Evolutionary conservation across 2,113 vertebrate species (phyloP), one percentile per base, ranked within the genome.

Genomic region (Nycticorax nycticorax): DNA sequence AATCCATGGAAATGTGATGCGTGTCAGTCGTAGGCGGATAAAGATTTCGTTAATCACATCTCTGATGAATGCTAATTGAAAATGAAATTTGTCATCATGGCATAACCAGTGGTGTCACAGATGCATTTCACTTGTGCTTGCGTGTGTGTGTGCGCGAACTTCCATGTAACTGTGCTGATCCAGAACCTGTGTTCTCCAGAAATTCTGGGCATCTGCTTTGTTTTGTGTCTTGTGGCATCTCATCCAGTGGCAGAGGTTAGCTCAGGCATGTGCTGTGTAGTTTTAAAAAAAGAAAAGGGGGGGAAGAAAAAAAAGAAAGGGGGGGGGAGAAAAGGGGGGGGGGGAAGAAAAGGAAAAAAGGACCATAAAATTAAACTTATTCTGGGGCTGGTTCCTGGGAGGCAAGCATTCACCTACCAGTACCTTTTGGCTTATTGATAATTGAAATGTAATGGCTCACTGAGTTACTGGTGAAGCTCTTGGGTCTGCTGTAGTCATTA

Each of bases 21-120:
- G 0, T 88, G 74, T 83, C 82, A 60, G 88, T 83, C 0, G 27
- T 92, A 92, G 90, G 82, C 0, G 2, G 67, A 53, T 50, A 60
- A 92, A 85, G 78, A 68, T 85, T 91, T 92, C 3, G 6, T 92
- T 93, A 94, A 93, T 95, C 62, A 39, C 33, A 35, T 76, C 48
- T 60, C 88, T 83, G 88, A 85, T 68, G 82, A 79, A 79, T 60
- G 82, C 71, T 92, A 85, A 88, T 92, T 85, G 57, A 88, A 93
- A 90, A 78, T 75, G 4, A 91, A 87, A 73, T 87, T 78, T 72
- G 69, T 91, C 66, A 82, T 82, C 11, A 1, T 60, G 76, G 32
- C 3, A 8, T 85, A 94, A 73, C 33, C 27, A 85, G 39, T 43
- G 43, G 33, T 21, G n/a, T 81, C 56, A 74, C 80, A 72, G 68